Base-by-base conservation (phyloP, 2,888 invertebrate genomes). In the Drosophila borealis region DNA sequence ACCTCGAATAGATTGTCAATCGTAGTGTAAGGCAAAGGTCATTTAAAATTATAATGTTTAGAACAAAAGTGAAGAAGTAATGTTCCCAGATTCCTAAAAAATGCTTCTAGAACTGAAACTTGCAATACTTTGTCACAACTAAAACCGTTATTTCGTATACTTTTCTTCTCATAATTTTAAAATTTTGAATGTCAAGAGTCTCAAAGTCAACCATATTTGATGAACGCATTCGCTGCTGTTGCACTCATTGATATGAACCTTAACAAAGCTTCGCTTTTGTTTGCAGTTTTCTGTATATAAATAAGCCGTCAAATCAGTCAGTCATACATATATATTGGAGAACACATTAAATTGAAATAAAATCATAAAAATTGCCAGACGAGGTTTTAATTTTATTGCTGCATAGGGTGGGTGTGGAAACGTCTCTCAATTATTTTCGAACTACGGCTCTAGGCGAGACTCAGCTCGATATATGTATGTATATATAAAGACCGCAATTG, bases 351-450 rank as follows among this genome's bases (percentile, higher is more conserved):
- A 74, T 67, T 60, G 50, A 81, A 76, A 81, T 78, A 69, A 81
- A 81, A 87, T 69, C 72, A 78, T 76, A 73, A 87, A 86, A 78
- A 69, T 69, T 78, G 57, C 48, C 80, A 81, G 86, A 87, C 87
- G 66, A 80, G 78, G 56, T 59, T 65, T 61, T 57, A 37, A 41
- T 46, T 49, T 59, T 64, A 42, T 64, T 64, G 64, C 55, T 25
- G 11, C 25, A 36, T 45, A 9, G 36, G 45, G 14, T 79, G 62
- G 76, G 76, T 75, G 76, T 79, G 76, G 50, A 55, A 51, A 5
- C 39, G 55, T 29, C 19, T 42, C 57, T 17, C 19, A n/a, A n/a
- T 5, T 29, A 1, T 41, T 41, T 41, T 29, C 14, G 3, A 29
- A 33, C 4, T 17, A 14, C 14, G 14, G 46, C 46, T 62, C 41